These are phyloP conservation scores for Thymelicus sylvestris DNA, from an alignment of 2,888 invertebrate genomes.

Conservation along the genomic window DNA sequence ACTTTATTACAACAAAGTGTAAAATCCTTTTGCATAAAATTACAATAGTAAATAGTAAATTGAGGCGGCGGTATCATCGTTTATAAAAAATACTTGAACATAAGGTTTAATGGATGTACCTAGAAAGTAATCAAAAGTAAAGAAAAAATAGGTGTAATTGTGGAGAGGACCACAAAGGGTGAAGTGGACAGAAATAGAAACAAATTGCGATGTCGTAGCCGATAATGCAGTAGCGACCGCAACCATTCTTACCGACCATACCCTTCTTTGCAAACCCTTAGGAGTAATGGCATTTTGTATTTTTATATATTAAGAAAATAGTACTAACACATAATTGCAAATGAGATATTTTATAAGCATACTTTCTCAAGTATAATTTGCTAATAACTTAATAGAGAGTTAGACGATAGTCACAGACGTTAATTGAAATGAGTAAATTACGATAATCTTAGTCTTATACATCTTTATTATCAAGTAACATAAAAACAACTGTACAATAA, in stretches of 20 bases:
- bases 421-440: no score
- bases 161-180: slow-evolving; percentile 65
- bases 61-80: background rate
- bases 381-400: no score
- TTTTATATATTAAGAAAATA: background rate
- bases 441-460: no score
- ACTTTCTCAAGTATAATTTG: background rate
- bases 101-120: slow-evolving; percentile 6
- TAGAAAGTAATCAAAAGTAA: slow-evolving; percentile 33
- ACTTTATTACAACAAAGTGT: background rate
- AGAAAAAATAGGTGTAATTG: slow-evolving; percentile 64
- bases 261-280: slow-evolving; percentile 4
- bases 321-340: slow-evolving; percentile 6
- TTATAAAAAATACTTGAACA: slow-evolving; percentile 9
- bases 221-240: slow-evolving; percentile 65
- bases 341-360: slow-evolving; percentile 3
- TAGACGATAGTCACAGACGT: no score
- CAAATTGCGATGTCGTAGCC: slow-evolving; percentile 69
- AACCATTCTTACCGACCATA: slow-evolving; percentile 45
- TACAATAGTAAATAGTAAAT: slow-evolving; percentile 6
- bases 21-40: background rate
- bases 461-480: no score
- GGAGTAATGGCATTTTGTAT: slow-evolving; percentile 4
- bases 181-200: slow-evolving; percentile 68
- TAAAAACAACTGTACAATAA: no score